Conservation (phyloP, 92 coral and sea anemone genomes). For the Nematostella vectensis region DNA sequence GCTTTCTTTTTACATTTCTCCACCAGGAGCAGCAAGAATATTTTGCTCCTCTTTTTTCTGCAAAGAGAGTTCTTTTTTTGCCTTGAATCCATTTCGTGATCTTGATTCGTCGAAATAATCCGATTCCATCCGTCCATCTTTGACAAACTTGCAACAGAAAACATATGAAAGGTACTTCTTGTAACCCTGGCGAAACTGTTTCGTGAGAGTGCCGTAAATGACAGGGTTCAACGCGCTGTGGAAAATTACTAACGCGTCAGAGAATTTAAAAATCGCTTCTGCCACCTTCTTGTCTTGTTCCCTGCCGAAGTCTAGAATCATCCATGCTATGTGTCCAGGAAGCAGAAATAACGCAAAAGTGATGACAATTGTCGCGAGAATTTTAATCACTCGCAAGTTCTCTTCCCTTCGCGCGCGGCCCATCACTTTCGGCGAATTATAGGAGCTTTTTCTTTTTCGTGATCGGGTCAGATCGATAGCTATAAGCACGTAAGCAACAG, state of each 20-base stretch:
- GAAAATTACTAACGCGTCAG: constrained; percentile 51
- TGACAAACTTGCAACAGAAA: constrained; percentile 21
- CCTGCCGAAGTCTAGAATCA: constrained; percentile 66
- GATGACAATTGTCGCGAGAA: constrained; percentile 50
- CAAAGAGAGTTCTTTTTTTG: too few relatives aligned
- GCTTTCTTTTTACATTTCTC: too few relatives aligned
- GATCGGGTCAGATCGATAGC: constrained; percentile 49
- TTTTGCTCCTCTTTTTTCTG: too few relatives aligned
- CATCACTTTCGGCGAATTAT: constrained; percentile 22
- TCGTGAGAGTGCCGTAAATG: constrained; percentile 65
- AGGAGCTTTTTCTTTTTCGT: constrained; percentile 26
- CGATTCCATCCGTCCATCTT: too few relatives aligned
- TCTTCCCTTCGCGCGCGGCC: constrained; percentile 43
- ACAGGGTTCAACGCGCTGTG: constrained; percentile 68
- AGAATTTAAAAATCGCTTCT: constrained; percentile 33
- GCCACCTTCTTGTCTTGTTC: constrained; percentile 24
- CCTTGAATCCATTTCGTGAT: too few relatives aligned
- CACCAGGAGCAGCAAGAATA: too few relatives aligned
- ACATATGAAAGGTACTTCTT: constrained; percentile 30
- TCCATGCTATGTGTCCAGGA: constrained; percentile 74
- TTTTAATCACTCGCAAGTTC: constrained; percentile 57
- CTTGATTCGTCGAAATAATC: too few relatives aligned
- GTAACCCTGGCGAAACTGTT: constrained; percentile 62
- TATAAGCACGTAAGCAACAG: constrained; percentile 56
- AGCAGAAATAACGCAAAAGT: constrained; percentile 58